A percentile compares a stretch with the other conserved stretches of the same genome.
phyloP scores from a whole-genome alignment of 1,140 invertebrate species.

The Ditylenchus dipsaci region DNA sequence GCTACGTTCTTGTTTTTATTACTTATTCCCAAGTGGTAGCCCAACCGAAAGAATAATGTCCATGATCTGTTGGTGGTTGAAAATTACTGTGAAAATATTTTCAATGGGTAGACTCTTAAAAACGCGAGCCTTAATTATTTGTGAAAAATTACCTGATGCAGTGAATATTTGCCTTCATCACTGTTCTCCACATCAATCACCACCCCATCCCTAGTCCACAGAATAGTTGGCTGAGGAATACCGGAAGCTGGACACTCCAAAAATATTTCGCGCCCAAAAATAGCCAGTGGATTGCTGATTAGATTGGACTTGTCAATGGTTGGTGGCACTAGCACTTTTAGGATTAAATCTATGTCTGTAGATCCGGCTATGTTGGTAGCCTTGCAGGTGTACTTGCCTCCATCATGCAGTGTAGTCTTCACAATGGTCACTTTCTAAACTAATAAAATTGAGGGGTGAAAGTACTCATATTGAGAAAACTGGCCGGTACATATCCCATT shows the following conservation, averaged over 20 bases:
- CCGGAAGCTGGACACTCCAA: constrained; percentile 62
- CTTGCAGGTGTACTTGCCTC: constrained; percentile 60
- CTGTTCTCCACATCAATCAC: background rate
- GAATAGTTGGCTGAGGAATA: constrained; percentile 54
- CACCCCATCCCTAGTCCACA: constrained; percentile 59
- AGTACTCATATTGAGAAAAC: background rate
- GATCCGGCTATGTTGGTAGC: constrained; percentile 61
- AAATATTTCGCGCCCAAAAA: constrained; percentile 58
- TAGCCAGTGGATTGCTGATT: constrained; percentile 55
- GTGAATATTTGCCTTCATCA: constrained; percentile 12
- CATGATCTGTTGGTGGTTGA: too few species aligned
- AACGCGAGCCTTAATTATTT: too few species aligned
- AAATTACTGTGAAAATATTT: background rate
- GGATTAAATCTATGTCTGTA: constrained; percentile 56
- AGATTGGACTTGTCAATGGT: constrained; percentile 63
- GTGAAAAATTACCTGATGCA: constrained; percentile 13
- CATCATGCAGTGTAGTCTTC: constrained; percentile 50
- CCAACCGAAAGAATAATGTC: too few species aligned
- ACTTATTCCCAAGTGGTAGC: too few species aligned
- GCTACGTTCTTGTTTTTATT: too few species aligned
- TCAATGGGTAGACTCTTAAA: too few species aligned
- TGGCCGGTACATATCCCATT: too few species aligned
- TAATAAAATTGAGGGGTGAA: background rate
- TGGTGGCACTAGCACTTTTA: constrained; percentile 61
- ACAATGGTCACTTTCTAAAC: constrained; percentile 56